Conservation (phyloP, 2,797 vertebrate genomes). For the Phoebastria nigripes region DNA sequence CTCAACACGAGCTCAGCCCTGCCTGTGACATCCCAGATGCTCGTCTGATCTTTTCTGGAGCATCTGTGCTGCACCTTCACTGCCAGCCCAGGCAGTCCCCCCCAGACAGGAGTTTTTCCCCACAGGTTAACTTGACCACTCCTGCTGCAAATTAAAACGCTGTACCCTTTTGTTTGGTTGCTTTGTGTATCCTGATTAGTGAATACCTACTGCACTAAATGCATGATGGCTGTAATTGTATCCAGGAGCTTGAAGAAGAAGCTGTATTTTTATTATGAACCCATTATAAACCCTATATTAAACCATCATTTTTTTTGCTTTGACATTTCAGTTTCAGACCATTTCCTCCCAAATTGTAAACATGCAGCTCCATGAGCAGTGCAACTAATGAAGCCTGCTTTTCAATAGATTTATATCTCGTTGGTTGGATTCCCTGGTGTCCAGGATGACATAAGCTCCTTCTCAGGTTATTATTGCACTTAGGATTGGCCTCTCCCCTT, state of each 20-base stretch:
- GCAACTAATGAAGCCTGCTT: neutral
- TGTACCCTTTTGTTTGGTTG: neutral
- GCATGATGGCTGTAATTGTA: neutral
- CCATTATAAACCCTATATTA: neutral
- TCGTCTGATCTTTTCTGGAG: neutral
- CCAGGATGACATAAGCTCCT: neutral
- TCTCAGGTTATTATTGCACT: neutral
- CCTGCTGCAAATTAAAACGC: neutral
- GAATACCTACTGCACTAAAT: neutral
- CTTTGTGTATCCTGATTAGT: neutral
- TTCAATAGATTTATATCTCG: neutral
- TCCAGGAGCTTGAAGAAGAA: neutral
- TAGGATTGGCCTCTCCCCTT: neutral
- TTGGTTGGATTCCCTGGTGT: neutral
- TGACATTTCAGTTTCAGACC: constrained; percentile 2
- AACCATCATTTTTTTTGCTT: neutral
- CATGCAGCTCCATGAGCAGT: neutral
- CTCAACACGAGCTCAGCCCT: neutral
- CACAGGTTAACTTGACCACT: neutral
- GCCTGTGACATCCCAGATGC: neutral
- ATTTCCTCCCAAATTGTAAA: constrained; percentile 16
- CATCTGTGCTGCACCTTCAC: neutral
- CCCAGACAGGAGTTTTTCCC: neutral
- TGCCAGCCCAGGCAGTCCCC: neutral
- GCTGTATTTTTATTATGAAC: neutral